phyloP scores from a whole-genome alignment of 2,888 invertebrate genomes.

The Microplitis deprimator region DNA sequence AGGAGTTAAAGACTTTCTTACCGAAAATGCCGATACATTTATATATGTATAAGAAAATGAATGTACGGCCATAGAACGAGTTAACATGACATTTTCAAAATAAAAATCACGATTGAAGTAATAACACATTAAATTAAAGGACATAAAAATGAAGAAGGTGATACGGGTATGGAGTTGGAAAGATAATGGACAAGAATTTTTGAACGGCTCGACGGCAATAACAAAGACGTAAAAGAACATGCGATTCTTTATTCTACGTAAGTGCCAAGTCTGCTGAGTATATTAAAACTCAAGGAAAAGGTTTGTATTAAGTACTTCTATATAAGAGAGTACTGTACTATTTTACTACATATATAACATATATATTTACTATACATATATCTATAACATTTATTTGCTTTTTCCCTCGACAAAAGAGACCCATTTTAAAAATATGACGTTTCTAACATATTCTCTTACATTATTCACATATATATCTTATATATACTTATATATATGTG shows the following conservation, averaged over 20 bases:
- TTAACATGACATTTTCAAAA: not conserved
- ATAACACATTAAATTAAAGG: not conserved
- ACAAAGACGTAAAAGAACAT: not conserved
- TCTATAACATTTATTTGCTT: not conserved
- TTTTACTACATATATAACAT: not conserved
- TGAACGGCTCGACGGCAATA: not conserved
- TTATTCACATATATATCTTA: too few species aligned
- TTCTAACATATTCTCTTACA: not conserved
- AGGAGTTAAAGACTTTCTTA: too few species aligned
- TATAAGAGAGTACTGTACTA: not conserved
- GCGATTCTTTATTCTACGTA: not conserved
- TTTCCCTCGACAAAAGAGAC: not conserved
- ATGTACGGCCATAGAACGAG: too few species aligned
- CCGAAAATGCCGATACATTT: too few species aligned
- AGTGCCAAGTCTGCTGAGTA: not conserved
- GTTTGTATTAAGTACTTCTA: not conserved
- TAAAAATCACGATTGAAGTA: not conserved
- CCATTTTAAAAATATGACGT: not conserved
- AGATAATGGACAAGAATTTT: not conserved
- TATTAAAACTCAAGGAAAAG: not conserved
- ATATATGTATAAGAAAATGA: too few species aligned
- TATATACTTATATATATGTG: too few species aligned
- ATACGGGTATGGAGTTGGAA: not conserved
- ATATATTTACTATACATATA: too few species aligned
- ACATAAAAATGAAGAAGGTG: not conserved